Percentiles rank a stretch among this genome's conserved stretches.
These are phyloP conservation scores for Gallinago paraguaiae DNA, from an alignment of 2,113 vertebrate species.

Conservation along the genomic window DNA sequence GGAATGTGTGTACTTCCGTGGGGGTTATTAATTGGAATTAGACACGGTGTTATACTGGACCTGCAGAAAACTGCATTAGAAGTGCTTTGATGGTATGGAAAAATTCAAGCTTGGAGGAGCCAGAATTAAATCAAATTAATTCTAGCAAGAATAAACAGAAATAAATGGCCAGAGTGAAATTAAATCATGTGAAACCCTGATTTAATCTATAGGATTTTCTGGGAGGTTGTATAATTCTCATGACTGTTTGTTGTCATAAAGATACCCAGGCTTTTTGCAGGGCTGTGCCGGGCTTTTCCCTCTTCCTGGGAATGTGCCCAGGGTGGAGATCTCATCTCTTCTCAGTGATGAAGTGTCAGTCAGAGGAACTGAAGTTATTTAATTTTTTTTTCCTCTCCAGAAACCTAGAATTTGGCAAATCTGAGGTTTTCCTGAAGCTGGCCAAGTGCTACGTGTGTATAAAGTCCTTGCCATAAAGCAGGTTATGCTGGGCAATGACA, in stretches of 20 bases:
- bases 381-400: not conserved
- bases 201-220: not conserved
- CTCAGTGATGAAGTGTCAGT: not conserved
- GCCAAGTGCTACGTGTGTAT: accelerated
- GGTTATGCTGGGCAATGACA: not conserved
- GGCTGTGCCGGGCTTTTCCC: no score
- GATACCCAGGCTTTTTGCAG: not conserved
- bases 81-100: not conserved
- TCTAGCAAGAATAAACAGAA: not conserved
- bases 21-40: not conserved
- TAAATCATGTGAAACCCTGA: not conserved
- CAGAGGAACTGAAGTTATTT: not conserved
- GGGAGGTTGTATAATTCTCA: not conserved
- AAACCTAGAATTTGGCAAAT: not conserved
- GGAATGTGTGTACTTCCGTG: not conserved
- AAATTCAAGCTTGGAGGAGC: not conserved
- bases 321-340: not conserved
- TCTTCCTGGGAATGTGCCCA: no score
- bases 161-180: not conserved
- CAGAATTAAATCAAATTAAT: not conserved
- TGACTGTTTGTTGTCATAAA: not conserved
- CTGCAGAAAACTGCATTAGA: not conserved
- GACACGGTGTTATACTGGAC: accelerated
- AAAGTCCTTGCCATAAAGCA: not conserved
- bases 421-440: not conserved